Percentiles rank a stretch among this genome's conserved stretches.
phyloP scores from a whole-genome alignment of 2,113 vertebrate genomes.

The Clinocottus analis region DNA sequence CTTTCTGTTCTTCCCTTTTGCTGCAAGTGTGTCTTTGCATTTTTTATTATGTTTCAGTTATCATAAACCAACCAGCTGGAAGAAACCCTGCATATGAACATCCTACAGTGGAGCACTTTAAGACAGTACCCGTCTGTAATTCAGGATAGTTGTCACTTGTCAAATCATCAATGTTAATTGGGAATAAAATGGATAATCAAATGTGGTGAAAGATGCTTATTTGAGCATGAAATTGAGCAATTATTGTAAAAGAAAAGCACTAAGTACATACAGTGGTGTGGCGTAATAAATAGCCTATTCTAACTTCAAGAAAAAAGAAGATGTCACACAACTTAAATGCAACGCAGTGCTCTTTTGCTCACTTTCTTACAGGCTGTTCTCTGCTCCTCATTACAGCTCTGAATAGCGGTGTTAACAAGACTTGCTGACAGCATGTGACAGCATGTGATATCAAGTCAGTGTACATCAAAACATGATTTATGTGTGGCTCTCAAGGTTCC shows the following conservation, averaged over 20 bases:
- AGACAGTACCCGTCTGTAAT: constrained; percentile 56
- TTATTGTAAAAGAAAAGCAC: constrained; percentile 59
- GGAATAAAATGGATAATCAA: constrained; percentile 69
- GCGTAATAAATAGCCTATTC: constrained; percentile 49
- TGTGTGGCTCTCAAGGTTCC: constrained; percentile 68
- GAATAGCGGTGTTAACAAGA: constrained; percentile 77
- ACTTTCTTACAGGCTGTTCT: constrained; percentile 61
- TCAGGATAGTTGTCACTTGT: constrained; percentile 62
- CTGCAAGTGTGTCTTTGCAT: constrained; percentile 60
- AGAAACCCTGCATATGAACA: constrained; percentile 65
- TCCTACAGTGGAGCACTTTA: constrained; percentile 63
- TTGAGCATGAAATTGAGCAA: constrained; percentile 63
- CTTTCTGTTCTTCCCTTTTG: constrained; percentile 34
- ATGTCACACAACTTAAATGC: constrained; percentile 30
- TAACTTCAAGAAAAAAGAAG: constrained; percentile 22
- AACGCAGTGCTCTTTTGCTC: constrained; percentile 45
- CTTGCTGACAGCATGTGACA: constrained; percentile 78
- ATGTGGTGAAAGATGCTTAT: constrained; percentile 70
- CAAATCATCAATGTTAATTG: constrained; percentile 65
- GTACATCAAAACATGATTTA: constrained; percentile 81
- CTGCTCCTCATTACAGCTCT: constrained; percentile 76
- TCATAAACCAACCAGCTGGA: constrained; percentile 77
- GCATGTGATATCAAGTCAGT: constrained; percentile 75
- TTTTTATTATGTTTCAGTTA: constrained; percentile 80
- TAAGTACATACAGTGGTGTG: constrained; percentile 35